Evolutionary conservation across 1,140 invertebrate species (phyloP), one percentile per base, ranked within the genome.

Genomic region (Zophobas atratus): DNA sequence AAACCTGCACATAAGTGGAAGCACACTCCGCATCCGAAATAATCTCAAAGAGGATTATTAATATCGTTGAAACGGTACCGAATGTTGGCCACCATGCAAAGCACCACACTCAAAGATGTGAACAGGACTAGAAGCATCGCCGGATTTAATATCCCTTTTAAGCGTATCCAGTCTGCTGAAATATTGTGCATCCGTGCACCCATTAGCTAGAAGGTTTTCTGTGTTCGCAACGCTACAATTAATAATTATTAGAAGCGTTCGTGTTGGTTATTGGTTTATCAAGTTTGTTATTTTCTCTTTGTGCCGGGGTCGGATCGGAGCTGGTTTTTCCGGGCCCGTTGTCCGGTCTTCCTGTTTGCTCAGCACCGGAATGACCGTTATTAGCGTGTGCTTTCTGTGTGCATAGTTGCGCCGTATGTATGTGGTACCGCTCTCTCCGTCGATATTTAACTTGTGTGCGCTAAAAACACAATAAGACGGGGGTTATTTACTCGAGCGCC

Each of bases 391-490:
- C 49, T 51, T 51, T 51, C 49, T 51, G 49, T 51, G n/a, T 51
- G 49, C 49, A 51, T 51, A 51, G 49, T 51, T 51, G 49, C 20
- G 49, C 2, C 49, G 49, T 51, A 51, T 20, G 4, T 51, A 51
- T 20, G 4, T 51, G 20, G 49, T 57, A 35, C 60, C 38, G 39
- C n/a, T 20, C 20, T 20, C 36, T 43, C 35, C 60, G 60, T 43
- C 60, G 60, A 67, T 72, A 72, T 72, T 72, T 71, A 71, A 71
- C 70, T 71, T 72, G 70, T 60, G 38, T 46, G 67, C 20, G 53
- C 55, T 75, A 75, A 75, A 75, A 75, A 75, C 72, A 56, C 72
- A 75, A 75, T 75, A 75, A 75, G 72, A 56, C 72, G 8, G 33
- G 70, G 60, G 38, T 35, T 72, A 72, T 72, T 75, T 75, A 49